Evolutionary conservation across 2,888 invertebrate genomes (phyloP).

Genomic region (Microplitis manilae): DNA sequence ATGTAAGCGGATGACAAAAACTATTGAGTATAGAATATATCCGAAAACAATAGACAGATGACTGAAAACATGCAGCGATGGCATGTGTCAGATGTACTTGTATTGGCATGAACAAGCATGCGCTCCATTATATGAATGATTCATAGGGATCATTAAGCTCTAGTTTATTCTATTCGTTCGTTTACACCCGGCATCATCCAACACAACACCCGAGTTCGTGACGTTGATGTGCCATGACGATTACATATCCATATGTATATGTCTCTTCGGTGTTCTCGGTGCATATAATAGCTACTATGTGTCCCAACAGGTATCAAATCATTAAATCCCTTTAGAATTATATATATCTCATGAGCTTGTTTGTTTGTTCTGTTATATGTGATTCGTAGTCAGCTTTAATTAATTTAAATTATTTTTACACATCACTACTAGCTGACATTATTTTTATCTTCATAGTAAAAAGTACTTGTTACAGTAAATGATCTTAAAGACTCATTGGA

Average conservation of each 20-base stretch:
- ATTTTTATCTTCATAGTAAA: neutral
- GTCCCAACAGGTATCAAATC: neutral
- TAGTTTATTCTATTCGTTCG: neutral
- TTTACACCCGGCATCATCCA: slow-evolving; percentile 31
- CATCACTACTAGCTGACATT: neutral
- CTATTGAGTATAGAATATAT: neutral
- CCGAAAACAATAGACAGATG: slow-evolving; percentile 30
- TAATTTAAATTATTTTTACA: neutral
- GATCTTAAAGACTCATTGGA: no score
- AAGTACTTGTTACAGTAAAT: no score
- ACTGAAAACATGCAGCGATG: slow-evolving; percentile 11
- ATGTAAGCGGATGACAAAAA: neutral
- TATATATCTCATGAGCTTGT: slow-evolving; percentile 31
- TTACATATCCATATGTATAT: slow-evolving; percentile 23
- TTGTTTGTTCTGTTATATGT: neutral
- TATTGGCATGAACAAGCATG: slow-evolving; percentile 45
- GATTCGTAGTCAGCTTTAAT: neutral
- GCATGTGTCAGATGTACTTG: slow-evolving; percentile 39
- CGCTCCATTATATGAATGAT: slow-evolving; percentile 43
- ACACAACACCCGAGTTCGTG: slow-evolving; percentile 40
- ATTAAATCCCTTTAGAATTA: slow-evolving; percentile 28
- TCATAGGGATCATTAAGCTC: slow-evolving; percentile 52
- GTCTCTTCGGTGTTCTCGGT: slow-evolving; percentile 16
- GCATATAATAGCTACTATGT: neutral
- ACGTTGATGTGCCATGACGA: slow-evolving; percentile 29